Conservation (phyloP, 2,113 vertebrate species). For the Caranx melampygus region DNA sequence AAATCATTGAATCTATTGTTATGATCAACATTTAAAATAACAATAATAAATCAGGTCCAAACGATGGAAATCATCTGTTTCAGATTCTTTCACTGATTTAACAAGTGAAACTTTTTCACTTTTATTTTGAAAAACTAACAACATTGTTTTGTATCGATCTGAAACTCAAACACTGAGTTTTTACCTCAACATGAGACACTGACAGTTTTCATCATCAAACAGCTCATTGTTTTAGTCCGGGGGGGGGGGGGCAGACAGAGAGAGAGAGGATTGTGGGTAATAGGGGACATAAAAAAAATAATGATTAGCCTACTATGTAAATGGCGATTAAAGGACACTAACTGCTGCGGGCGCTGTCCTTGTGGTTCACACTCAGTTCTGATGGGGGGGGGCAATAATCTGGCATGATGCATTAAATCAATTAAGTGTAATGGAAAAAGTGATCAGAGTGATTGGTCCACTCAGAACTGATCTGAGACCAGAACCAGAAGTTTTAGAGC, state of each 20-base stretch:
- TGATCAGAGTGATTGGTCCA: slow-evolving; percentile 65
- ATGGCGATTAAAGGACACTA: slow-evolving; percentile 90
- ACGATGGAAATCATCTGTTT: too few species aligned
- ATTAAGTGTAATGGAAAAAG: slow-evolving; percentile 51
- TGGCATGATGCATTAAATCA: slow-evolving; percentile 56
- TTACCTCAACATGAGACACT: too few species aligned
- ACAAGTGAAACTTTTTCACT: too few species aligned
- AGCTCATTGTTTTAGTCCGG: slow-evolving; percentile 57
- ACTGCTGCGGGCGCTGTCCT: slow-evolving; percentile 87
- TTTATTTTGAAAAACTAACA: too few species aligned
- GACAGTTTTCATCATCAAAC: slow-evolving; percentile 37
- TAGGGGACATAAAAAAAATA: slow-evolving; percentile 86
- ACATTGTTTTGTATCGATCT: too few species aligned
- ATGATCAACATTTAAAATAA: too few species aligned
- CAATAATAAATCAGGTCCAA: too few species aligned
- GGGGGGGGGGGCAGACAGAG: slow-evolving; percentile 5
- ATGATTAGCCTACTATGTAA: slow-evolving; percentile 89
- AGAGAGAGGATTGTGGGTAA: slow-evolving; percentile 76
- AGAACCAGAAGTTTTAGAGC: slow-evolving; percentile 37
- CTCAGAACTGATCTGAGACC: neutral
- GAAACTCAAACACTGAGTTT: too few species aligned
- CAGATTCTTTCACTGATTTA: too few species aligned
- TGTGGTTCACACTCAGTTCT: slow-evolving; percentile 83
- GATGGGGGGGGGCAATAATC: slow-evolving; percentile 55
- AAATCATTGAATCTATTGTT: too few species aligned